These are phyloP conservation scores for Coturnix japonica DNA, from an alignment of 2,113 vertebrate genomes.

Conservation along the genomic window DNA sequence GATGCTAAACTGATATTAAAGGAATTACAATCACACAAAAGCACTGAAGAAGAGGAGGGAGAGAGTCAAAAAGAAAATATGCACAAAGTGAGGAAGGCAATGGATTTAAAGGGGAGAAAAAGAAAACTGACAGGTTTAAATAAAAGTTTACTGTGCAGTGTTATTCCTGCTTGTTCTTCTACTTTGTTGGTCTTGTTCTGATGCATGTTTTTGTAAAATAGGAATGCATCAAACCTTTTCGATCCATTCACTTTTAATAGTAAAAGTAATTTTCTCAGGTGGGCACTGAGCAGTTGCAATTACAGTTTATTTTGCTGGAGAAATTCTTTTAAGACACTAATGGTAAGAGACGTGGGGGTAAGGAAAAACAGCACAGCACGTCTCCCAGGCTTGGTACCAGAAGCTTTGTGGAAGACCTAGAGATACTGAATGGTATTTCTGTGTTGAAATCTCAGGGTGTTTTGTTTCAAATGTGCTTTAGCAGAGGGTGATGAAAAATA, in stretches of 20 bases:
- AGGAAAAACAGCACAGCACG: slow-evolving; percentile 45
- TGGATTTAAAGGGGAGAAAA: neutral
- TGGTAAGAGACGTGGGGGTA: slow-evolving; percentile 8
- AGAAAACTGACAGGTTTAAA: neutral
- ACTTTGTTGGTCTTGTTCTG: neutral
- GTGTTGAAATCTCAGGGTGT: neutral
- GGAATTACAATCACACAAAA: neutral
- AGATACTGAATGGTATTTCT: neutral
- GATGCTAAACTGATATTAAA: neutral
- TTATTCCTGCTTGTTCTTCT: slow-evolving; percentile 12
- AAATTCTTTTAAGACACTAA: slow-evolving; percentile 53
- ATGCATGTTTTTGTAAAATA: neutral
- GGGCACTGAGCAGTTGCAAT: slow-evolving; percentile 45
- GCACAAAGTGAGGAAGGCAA: neutral
- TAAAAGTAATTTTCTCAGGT: slow-evolving; percentile 65
- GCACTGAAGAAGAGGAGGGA: neutral
- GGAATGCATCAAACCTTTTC: neutral
- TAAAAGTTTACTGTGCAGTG: neutral
- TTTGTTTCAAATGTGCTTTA: slow-evolving; percentile 8
- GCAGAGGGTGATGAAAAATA: neutral
- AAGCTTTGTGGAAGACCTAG: slow-evolving; percentile 1
- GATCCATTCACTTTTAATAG: slow-evolving; percentile 33
- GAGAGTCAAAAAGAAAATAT: neutral
- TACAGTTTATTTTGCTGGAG: slow-evolving; percentile 38
- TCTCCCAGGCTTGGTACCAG: slow-evolving; percentile 7